Percentiles rank a stretch among this genome's conserved stretches.
Conservation (phyloP, 53 echinoderm and acorn worm species). For the Luidia sarsii region DNA sequence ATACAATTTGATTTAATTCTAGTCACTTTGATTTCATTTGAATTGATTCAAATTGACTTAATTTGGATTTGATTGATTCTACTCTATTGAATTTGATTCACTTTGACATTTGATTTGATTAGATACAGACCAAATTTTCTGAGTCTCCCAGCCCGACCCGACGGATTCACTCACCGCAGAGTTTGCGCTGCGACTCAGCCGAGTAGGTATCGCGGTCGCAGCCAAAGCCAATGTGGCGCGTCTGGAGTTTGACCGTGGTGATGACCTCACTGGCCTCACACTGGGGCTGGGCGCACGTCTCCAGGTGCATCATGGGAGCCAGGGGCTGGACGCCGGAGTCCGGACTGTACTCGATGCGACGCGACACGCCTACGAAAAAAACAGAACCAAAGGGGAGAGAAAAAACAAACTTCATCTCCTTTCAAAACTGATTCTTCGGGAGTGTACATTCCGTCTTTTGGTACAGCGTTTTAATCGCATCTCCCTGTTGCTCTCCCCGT, state of each 20-base stretch:
- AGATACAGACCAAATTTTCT: no score
- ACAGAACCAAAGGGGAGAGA: not conserved
- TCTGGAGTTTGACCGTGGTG: constrained; percentile 77
- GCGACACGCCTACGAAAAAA: constrained; percentile 63
- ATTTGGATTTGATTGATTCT: no score
- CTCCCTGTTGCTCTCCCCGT: no score
- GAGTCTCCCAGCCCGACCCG: no score
- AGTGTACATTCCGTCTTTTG: no score
- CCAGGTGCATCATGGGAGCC: constrained; percentile 84
- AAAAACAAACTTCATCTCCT: not conserved
- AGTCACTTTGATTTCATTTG: no score
- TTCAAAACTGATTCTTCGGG: not conserved
- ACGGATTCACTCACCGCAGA: constrained; percentile 97
- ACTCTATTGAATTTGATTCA: no score
- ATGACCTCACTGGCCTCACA: constrained; percentile 79
- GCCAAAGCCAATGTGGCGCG: constrained; percentile 90
- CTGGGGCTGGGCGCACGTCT: constrained; percentile 74
- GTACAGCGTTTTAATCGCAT: no score
- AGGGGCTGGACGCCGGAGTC: constrained; percentile 63
- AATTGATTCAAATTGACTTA: no score
- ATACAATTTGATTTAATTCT: no score
- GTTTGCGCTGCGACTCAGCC: constrained; percentile 78
- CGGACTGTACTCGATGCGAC: constrained; percentile 82
- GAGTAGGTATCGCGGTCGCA: constrained; percentile 98
- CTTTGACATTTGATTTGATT: no score